Evolutionary conservation across 2,797 vertebrate genomes (phyloP), one percentile per base, ranked within the genome.

Genomic region (Allobates femoralis): DNA sequence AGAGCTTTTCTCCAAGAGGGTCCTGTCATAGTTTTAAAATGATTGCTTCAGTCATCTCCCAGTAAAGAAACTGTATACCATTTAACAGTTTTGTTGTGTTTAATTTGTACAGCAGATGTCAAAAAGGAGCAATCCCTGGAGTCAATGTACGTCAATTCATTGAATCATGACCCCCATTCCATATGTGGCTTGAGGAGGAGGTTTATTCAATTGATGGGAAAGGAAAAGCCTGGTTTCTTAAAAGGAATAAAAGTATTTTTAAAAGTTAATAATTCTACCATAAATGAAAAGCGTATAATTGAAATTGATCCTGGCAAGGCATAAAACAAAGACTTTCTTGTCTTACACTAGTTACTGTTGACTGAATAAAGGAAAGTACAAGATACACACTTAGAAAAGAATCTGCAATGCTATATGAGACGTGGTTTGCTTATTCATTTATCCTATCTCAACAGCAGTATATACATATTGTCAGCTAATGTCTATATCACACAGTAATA

Each of bases 91-190:
- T 80, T 50, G 66, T 86, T 74, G 55, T 64, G 55, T 79, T 62
- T 81, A 86, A 86, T 79, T 86, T 71, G 28, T 62, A 79, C 67
- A 86, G 26, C 77, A 86, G 84, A 86, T 86, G 84, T 81, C 53
- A 86, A 71, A 74, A 73, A 80, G 55, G 28, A 60, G 34, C 5
- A 37, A 79, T 74, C 84, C 55, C 84, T n/a, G n/a, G 77, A 74
- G 84, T 86, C 84, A 73, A 81, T 74, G 51, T 86, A 74, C 84
- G 84, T 80, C 67, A 85, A 60, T 85, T 79, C 51, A 79, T 86
- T 86, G 53, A 85, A 73, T 79, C 76, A 79, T 85, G 84, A 86
- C 84, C 78, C 79, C 73, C 50, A 74, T 86, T 86, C 77, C 84
- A 80, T 86, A 80, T 74, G 84, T 69, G 66, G 62, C 55, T 86